Percentiles rank a stretch among this genome's conserved stretches.
These are phyloP conservation scores for Pimephales promelas DNA, from an alignment of 2,113 vertebrate genomes.

Conservation along the genomic window DNA sequence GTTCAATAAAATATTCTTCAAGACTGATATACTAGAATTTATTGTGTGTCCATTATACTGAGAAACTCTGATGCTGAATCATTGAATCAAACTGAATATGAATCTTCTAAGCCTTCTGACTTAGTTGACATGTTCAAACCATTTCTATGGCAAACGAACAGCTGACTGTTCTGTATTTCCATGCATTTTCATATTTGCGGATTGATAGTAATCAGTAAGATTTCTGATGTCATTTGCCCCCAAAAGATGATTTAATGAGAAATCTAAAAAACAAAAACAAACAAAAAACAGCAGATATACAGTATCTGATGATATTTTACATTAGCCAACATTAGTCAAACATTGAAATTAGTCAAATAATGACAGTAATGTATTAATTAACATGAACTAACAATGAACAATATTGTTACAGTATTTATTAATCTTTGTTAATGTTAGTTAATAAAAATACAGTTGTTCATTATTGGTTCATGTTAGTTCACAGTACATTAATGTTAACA, in stretches of 20 bases:
- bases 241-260: not conserved
- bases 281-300: no score
- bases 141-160: not conserved
- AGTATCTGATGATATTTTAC: no score
- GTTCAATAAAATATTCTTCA: slow-evolving; percentile 54
- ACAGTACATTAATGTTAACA: no score
- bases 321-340: no score
- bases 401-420: no score
- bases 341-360: no score
- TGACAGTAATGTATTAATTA: no score
- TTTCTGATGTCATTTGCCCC: not conserved
- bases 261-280: no score
- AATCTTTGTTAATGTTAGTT: no score
- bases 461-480: no score
- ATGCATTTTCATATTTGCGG: not conserved
- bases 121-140: not conserved
- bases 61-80: not conserved
- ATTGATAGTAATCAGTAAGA: not conserved
- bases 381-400: no score
- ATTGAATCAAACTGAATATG: slow-evolving; percentile 2
- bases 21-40: slow-evolving; percentile 7
- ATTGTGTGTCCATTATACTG: slow-evolving; percentile 1
- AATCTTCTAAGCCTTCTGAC: not conserved
- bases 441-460: no score
- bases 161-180: not conserved